Evolutionary conservation across 2,113 vertebrate genomes (phyloP).

Genomic region (Oncorhynchus clarkii): DNA sequence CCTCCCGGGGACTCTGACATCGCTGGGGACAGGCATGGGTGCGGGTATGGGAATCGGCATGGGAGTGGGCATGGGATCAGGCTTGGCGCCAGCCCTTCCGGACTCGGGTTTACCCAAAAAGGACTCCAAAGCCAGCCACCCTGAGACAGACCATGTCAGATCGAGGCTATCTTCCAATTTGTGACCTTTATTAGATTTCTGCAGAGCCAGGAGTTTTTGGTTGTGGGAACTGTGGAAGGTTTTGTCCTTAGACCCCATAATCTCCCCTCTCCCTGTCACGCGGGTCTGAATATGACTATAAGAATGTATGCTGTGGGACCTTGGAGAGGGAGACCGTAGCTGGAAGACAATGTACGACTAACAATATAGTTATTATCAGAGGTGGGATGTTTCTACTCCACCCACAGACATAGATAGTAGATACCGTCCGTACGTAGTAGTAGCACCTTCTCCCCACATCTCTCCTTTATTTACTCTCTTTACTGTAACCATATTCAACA

Average conservation of each 20-base stretch:
- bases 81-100: constrained; percentile 42
- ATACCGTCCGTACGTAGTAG: constrained; percentile 29
- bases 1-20: constrained; percentile 42
- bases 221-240: constrained; percentile 11
- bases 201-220: neutral
- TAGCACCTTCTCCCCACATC: constrained; percentile 45
- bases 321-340: constrained; percentile 24
- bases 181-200: constrained; percentile 75
- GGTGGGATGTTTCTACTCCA: constrained; percentile 61
- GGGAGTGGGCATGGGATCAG: constrained; percentile 33
- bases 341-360: constrained; percentile 25
- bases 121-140: constrained; percentile 79
- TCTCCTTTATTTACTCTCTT: constrained; percentile 48
- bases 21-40: constrained; percentile 28
- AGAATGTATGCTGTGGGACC: constrained; percentile 65
- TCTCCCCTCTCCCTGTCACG: constrained; percentile 27
- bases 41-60: constrained; percentile 42
- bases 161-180: constrained; percentile 94
- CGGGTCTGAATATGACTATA: constrained; percentile 47
- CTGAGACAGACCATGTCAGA: constrained; percentile 83
- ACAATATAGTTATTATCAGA: constrained; percentile 39
- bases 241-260: constrained; percentile 16
- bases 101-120: constrained; percentile 77
- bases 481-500: constrained; percentile 47
- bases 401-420: constrained; percentile 40